Evolutionary conservation across 2,888 invertebrate species (phyloP), one percentile per base, ranked within the genome.

Genomic region (Buathra laborator): DNA sequence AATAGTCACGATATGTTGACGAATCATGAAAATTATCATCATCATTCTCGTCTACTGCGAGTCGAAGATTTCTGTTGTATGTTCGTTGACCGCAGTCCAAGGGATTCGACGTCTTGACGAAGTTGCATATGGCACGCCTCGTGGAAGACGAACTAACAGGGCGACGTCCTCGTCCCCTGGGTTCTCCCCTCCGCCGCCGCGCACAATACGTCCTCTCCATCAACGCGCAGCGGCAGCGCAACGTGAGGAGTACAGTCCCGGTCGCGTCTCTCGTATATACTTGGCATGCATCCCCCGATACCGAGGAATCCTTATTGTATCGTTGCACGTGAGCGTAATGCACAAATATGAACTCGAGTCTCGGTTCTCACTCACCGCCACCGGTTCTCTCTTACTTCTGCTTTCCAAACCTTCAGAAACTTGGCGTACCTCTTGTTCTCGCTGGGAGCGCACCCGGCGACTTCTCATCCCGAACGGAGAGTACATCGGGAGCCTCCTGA

Each of bases 261-360:
- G 85, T 79, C 70, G 80, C 83, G 82, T 82, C 82, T 79, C 85
- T 74, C 78, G 82, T 83, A 86, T 84, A 88, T 90, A 93, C 93
- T 94, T 94, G 92, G 89, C 93, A 93, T 93, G 93, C 93, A 93
- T 93, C 93, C 92, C 93, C 92, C 90, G 92, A 92, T 93, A 93
- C 92, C 90, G 89, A 91, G 92, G 93, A 94, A 93, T 94, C 93
- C 93, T 94, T 94, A 93, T 94, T 94, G 93, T 94, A 93, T 93
- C 92, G 93, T 90, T 93, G 93, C 93, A 93, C 93, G 93, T 93
- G 93, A 93, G 91, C 89, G 92, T 93, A 93, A 93, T 93, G 93
- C 93, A 92, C 91, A 93, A 93, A 92, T 91, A 90, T 91, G 91
- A 91, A 92, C 91, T 91, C 89, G 88, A 88, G 89, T 3, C 90